phyloP scores from a whole-genome alignment of 2,797 vertebrate genomes.

The Ceryle rudis region DNA sequence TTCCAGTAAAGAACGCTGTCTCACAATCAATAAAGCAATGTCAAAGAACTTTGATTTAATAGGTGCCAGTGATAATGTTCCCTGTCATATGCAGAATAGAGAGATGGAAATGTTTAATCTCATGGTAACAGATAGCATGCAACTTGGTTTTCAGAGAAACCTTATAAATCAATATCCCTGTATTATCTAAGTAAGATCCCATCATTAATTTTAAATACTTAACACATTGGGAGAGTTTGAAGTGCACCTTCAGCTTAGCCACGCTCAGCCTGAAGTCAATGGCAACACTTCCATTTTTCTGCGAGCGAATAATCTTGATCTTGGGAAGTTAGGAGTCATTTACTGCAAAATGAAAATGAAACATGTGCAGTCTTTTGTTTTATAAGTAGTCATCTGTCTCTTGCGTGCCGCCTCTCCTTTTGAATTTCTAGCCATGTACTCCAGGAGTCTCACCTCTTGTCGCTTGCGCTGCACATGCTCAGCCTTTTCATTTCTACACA shows the following conservation, averaged over 20 bases:
- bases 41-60: conserved; percentile 76
- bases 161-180: conserved; percentile 73
- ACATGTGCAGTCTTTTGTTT: not conserved
- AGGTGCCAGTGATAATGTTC: conserved; percentile 53
- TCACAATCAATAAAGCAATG: conserved; percentile 75
- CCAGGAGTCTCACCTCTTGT: not conserved
- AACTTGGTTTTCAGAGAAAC: conserved; percentile 41
- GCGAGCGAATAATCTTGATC: not conserved
- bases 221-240: conserved; percentile 17
- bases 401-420: not conserved
- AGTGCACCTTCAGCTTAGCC: conserved; percentile 15
- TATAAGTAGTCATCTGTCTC: not conserved
- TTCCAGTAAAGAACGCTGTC: conserved; percentile 68
- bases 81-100: conserved; percentile 48
- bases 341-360: conserved; percentile 36
- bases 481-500: not conserved
- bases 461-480: accelerated
- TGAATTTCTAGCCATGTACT: not conserved
- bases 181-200: conserved; percentile 64
- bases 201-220: conserved; percentile 73
- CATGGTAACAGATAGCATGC: conserved; percentile 27
- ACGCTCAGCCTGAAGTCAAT: not conserved
- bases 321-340: not conserved
- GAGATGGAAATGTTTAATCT: conserved; percentile 53
- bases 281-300: not conserved